Conservation (phyloP, 2,797 vertebrate genomes). For the Tenualosa thibaudeaui region DNA sequence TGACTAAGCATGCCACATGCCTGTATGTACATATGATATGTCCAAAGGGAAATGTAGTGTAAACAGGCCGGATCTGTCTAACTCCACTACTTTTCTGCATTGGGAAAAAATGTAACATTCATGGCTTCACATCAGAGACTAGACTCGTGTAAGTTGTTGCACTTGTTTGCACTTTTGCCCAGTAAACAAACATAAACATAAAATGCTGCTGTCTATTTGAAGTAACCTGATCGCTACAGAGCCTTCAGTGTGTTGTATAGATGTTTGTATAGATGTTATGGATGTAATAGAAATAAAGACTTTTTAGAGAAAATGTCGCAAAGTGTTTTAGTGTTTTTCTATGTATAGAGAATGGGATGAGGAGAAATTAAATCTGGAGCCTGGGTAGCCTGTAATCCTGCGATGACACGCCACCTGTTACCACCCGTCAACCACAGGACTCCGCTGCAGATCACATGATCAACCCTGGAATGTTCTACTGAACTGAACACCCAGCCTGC, state of each 20-base stretch:
- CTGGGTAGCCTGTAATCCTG: background rate
- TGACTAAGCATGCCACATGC: constrained; percentile 1
- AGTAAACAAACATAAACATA: background rate
- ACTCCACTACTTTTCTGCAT: background rate
- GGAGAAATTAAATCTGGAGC: constrained; percentile 3
- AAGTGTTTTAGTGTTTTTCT: background rate
- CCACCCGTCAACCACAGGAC: constrained; percentile 27
- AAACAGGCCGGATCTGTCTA: background rate
- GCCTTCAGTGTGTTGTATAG: background rate
- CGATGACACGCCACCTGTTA: constrained; percentile 42
- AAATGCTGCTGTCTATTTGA: constrained; percentile 5
- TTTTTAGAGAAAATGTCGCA: background rate
- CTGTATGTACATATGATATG: background rate
- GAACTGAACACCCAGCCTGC: background rate
- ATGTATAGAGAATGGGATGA: background rate
- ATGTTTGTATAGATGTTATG: background rate
- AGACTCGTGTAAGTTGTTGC: background rate
- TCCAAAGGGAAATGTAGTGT: background rate
- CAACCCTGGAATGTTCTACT: background rate
- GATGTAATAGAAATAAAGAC: background rate
- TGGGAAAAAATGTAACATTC: background rate
- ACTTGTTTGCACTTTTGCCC: background rate
- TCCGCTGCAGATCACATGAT: constrained; percentile 18
- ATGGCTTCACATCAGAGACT: constrained; percentile 1
- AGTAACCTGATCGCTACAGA: background rate